Conservation (phyloP, 2,797 vertebrate genomes). For the Protosalanx chinensis region DNA sequence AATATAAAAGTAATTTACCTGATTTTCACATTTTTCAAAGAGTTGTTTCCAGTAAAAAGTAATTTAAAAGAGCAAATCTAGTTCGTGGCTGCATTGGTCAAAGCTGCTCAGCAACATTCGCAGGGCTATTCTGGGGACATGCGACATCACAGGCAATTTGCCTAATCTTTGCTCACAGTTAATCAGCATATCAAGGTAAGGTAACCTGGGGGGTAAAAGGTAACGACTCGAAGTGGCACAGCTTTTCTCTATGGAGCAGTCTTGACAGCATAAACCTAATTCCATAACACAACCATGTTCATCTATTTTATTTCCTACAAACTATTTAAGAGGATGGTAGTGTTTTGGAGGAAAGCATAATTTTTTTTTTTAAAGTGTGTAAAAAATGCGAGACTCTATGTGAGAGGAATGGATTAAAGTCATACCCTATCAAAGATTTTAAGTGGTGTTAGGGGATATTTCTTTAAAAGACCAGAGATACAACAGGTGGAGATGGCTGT, state of each 20-base stretch:
- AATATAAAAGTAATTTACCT: slow-evolving; percentile 54
- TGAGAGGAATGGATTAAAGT: neutral
- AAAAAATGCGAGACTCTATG: neutral
- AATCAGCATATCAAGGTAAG: slow-evolving; percentile 69
- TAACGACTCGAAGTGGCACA: neutral
- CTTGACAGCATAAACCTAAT: neutral
- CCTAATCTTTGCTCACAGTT: slow-evolving; percentile 85
- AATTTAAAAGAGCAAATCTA: slow-evolving; percentile 37
- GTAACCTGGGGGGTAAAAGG: neutral
- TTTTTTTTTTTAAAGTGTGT: neutral
- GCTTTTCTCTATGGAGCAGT: neutral
- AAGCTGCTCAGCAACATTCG: slow-evolving; percentile 66
- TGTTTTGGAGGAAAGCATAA: neutral
- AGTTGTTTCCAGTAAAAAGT: slow-evolving; percentile 38
- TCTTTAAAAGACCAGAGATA: slow-evolving; percentile 15
- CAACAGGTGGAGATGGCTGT: slow-evolving; percentile 55
- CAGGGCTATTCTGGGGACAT: slow-evolving; percentile 70
- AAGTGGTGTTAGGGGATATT: neutral
- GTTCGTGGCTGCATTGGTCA: slow-evolving; percentile 47
- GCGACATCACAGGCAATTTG: slow-evolving; percentile 81
- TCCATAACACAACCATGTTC: neutral
- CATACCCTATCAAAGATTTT: neutral
- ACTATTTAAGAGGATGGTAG: neutral
- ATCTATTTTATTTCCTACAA: neutral
- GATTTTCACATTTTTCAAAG: slow-evolving; percentile 62